Percentiles rank a stretch among this genome's conserved stretches.
phyloP scores from a whole-genome alignment of 2,113 vertebrate species.

The Scalopus aquaticus region DNA sequence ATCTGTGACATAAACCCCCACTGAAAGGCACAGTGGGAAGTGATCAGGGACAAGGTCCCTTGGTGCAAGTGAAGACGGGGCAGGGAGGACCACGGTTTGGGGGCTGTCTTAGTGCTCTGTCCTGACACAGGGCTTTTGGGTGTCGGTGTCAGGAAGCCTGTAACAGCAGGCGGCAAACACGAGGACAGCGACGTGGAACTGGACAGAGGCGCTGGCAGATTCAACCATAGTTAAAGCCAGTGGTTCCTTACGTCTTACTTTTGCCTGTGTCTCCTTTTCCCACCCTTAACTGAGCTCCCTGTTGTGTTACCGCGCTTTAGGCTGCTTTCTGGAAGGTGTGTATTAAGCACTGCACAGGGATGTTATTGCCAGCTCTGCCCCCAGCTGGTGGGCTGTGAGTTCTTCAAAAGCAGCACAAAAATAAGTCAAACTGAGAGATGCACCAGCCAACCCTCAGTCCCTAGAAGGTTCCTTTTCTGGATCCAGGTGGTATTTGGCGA shows the following conservation, averaged over 20 bases:
- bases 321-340: background rate
- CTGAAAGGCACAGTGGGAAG: background rate
- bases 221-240: background rate
- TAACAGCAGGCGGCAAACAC: background rate
- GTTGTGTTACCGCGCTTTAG: too few species aligned
- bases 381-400: background rate
- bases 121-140: background rate
- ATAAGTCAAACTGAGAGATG: background rate
- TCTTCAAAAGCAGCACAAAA: background rate
- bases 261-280: background rate
- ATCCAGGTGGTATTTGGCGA: background rate
- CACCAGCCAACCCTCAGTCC: background rate
- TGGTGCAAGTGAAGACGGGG: background rate
- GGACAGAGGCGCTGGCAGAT: background rate
- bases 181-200: background rate
- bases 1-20: background rate
- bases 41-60: background rate
- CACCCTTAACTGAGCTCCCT: background rate
- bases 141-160: background rate
- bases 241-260: background rate
- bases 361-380: background rate
- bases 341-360: background rate
- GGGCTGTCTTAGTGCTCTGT: background rate
- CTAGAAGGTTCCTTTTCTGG: background rate
- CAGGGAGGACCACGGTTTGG: background rate